Base-by-base conservation (phyloP, 2,797 vertebrate species). In the Podarcis siculus region DNA sequence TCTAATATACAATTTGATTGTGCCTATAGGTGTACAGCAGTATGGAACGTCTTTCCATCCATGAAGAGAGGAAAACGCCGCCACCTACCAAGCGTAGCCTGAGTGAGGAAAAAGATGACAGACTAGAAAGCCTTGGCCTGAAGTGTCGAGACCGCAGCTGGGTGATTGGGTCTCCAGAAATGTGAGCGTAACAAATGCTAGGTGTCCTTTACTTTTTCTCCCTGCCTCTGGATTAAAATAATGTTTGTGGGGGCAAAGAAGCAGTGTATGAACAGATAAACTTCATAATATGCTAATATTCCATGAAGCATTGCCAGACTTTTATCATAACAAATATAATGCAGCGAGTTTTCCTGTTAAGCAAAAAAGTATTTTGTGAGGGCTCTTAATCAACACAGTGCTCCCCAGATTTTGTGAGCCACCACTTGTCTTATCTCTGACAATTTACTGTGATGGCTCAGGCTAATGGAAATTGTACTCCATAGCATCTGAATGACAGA, bases 81-180 rank as follows among this genome's bases (percentile, higher is more conserved):
- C 98, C 98, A 0, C 98, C 98, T 1, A 98, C 98, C 87, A 99
- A 99, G 84, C 98, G 99, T 93, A 99, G 99, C 94, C 96, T 99
- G 89, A 99, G 99, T 0, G 99, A 99, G 90, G 99, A 99, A 87
- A 98, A 98, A 21, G 98, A 98, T 0, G 98, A 99, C 81, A 97
- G 97, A 1, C 87, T 98, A 0, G 98, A 98, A 91, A 96, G 98
- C 90, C 97, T 99, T 79, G 95, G 98, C 64, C 96, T 99, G 86
- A 98, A 98, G 95, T 96, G 97, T 92, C 96, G 98, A 80, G 99
- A 99, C 86, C 98, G 98, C 30, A 97, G 97, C 95, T 99, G 99
- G 99, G 96, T 98, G 94, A 97, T 98, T 35, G 98, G 98, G 2
- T 99, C 99, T 39, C 99, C 99, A 3, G 99, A 99, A 96, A 99